Percentiles rank a stretch among this genome's conserved stretches.
Conservation (phyloP, 2,888 invertebrate genomes). For the Sympetrum striolatum region DNA sequence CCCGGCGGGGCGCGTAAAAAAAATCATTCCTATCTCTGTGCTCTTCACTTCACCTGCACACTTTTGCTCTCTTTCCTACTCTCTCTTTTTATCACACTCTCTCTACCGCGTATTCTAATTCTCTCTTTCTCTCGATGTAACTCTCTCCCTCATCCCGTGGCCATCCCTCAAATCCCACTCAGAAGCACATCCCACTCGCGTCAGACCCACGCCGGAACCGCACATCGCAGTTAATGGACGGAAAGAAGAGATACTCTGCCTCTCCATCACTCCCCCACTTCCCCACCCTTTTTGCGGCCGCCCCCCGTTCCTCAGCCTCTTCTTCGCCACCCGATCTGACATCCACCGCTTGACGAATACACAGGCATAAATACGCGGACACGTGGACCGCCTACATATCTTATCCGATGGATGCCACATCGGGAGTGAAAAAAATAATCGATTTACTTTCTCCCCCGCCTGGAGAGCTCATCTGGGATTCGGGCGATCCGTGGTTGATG, state of each 20-base stretch:
- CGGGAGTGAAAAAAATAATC: not conserved
- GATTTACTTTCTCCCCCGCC: not conserved
- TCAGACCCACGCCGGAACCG: conserved; percentile 17
- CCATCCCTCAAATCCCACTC: not conserved
- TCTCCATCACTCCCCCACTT: not conserved
- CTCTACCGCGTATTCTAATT: not conserved
- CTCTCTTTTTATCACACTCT: not conserved
- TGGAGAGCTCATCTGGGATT: not conserved
- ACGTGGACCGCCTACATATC: not conserved
- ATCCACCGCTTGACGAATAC: not conserved
- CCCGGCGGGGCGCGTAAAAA: not conserved
- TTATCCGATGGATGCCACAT: not conserved
- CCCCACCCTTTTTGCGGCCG: not conserved
- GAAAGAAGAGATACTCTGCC: not conserved
- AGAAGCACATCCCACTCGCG: not conserved
- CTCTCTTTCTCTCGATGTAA: not conserved
- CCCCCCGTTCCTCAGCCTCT: not conserved
- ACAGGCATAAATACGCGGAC: not conserved
- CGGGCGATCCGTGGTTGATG: not conserved
- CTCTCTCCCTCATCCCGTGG: not conserved
- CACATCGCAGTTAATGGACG: conserved; percentile 10
- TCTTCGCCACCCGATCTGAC: not conserved
- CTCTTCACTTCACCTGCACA: not conserved
- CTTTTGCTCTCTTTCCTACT: not conserved
- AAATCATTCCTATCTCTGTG: not conserved